phyloP scores from a whole-genome alignment of 2,113 vertebrate genomes.

The Gallinago media region DNA sequence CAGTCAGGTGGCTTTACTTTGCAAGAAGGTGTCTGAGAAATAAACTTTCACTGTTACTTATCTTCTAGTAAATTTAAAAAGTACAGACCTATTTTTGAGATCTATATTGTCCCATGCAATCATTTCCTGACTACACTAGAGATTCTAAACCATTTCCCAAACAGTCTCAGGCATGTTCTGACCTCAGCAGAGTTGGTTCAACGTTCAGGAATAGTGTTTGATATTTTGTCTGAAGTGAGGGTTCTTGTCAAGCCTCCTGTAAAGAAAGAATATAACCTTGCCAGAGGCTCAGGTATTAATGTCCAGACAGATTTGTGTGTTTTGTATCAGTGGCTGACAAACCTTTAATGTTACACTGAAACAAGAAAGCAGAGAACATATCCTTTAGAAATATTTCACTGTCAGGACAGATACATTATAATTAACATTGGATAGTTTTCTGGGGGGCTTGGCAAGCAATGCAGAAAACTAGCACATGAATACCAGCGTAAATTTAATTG shows the following conservation, averaged over 20 bases:
- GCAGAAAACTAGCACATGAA: neutral
- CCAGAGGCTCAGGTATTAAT: neutral
- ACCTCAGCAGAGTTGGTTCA: neutral
- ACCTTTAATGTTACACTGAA: neutral
- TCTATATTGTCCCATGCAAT: rapidly evolving
- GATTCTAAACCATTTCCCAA: neutral
- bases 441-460: neutral
- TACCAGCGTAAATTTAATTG: neutral
- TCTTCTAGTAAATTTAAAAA: neutral
- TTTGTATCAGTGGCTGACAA: neutral
- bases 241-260: neutral
- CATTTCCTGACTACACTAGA: neutral
- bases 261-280: neutral
- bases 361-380: neutral
- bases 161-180: neutral
- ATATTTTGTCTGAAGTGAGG: neutral
- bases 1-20: neutral
- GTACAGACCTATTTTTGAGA: neutral
- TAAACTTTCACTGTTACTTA: neutral
- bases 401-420: neutral
- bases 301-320: neutral
- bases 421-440: neutral
- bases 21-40: neutral
- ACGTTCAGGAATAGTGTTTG: neutral
- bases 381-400: neutral